Conservation (phyloP, 2,113 vertebrate species). For the Aramus guarauna region DNA sequence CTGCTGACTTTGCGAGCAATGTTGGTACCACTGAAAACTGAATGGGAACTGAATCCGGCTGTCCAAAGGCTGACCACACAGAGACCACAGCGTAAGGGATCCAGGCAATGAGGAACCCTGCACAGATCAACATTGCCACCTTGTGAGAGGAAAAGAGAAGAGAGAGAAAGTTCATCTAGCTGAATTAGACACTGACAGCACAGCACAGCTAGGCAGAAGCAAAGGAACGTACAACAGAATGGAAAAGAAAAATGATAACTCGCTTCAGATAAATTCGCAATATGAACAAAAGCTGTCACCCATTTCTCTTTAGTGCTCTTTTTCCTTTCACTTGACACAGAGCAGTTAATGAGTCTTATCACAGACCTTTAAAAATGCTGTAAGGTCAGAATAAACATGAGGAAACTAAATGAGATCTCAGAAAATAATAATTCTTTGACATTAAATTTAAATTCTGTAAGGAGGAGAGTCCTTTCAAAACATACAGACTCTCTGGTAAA, state of each 20-base stretch:
- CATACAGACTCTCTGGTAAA: not conserved
- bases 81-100: slow-evolving; percentile 93
- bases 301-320: not conserved
- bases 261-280: not conserved
- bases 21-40: slow-evolving; percentile 89
- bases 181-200: not conserved
- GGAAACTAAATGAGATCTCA: not conserved
- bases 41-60: slow-evolving; percentile 85
- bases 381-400: not conserved
- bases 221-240: not conserved
- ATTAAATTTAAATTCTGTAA: not conserved
- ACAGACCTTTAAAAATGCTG: not conserved
- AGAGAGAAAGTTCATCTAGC: not conserved
- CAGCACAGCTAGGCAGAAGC: not conserved
- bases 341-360: not conserved
- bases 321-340: not conserved
- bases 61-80: slow-evolving; percentile 89
- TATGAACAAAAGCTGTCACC: not conserved
- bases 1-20: slow-evolving; percentile 90
- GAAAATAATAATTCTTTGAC: not conserved
- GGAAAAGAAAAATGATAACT: not conserved
- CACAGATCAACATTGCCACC: slow-evolving; percentile 96
- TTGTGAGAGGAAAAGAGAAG: slow-evolving; percentile 37
- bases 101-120: slow-evolving; percentile 94
- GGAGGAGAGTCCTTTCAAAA: not conserved